A percentile compares a stretch with the other conserved stretches of the same genome.
phyloP scores from a whole-genome alignment of 2,113 vertebrate species.

The Pyrgilauda ruficollis region DNA sequence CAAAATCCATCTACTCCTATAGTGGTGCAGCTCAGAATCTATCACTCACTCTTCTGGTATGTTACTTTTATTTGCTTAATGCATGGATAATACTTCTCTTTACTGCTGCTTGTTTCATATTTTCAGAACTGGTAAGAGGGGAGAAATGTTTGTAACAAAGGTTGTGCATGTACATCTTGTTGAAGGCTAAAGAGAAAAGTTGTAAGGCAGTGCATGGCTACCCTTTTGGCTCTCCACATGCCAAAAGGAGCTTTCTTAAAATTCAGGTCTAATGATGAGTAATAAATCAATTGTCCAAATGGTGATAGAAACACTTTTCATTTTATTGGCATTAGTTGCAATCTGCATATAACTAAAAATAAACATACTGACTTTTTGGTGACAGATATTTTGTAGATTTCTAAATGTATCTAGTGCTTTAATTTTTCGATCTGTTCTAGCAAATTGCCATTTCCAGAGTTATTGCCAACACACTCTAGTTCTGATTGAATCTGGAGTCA shows the following conservation, averaged over 20 bases:
- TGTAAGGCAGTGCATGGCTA: background rate
- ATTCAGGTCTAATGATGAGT: background rate
- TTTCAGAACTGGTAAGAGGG: background rate
- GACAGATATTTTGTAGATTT: background rate
- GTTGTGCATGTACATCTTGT: rapidly evolving
- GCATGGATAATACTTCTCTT: background rate
- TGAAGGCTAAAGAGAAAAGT: background rate
- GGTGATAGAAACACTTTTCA: background rate
- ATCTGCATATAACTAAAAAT: background rate
- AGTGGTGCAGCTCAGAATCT: background rate
- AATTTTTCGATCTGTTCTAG: background rate
- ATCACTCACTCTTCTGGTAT: background rate
- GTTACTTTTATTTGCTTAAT: background rate
- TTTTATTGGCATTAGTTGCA: background rate
- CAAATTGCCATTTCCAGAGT: background rate
- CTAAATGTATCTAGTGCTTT: background rate
- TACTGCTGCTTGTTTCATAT: background rate
- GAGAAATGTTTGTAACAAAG: background rate
- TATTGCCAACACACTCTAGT: background rate
- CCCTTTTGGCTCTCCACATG: background rate
- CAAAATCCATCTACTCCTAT: background rate
- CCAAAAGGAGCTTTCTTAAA: background rate
- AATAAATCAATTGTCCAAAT: background rate
- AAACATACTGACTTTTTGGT: background rate
- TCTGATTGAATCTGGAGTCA: background rate